These are phyloP conservation scores for Troides aeacus DNA, from an alignment of 2,888 invertebrate genomes.

Conservation along the genomic window DNA sequence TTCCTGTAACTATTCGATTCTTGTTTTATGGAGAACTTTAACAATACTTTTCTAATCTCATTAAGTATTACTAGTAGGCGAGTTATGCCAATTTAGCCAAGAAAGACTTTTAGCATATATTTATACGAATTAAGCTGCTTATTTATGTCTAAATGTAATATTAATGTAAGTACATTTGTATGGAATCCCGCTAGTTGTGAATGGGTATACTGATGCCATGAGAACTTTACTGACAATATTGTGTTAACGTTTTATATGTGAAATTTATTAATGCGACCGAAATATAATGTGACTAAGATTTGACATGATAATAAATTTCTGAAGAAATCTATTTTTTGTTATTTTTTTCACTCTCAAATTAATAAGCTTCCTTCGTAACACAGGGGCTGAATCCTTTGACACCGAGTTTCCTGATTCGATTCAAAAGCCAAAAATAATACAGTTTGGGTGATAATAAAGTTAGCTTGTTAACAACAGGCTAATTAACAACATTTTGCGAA, in stretches of 20 bases:
- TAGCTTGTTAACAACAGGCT: too few relatives aligned
- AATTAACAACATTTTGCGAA: too few relatives aligned
- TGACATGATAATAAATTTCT: conserved; percentile 60
- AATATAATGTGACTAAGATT: conserved; percentile 57
- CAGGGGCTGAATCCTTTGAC: too few relatives aligned
- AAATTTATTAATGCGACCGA: conserved; percentile 54
- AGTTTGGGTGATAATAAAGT: too few relatives aligned
- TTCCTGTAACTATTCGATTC: conserved; percentile 13
- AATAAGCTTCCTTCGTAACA: not conserved
- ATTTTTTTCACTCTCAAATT: not conserved
- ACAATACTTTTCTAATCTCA: conserved; percentile 48
- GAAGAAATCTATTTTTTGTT: conserved; percentile 43
- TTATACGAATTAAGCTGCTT: conserved; percentile 55
- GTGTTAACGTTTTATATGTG: conserved; percentile 46
- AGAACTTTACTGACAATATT: conserved; percentile 37
- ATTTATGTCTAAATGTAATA: conserved; percentile 57
- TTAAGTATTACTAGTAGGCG: conserved; percentile 66
- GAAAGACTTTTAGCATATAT: conserved; percentile 72
- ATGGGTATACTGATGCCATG: conserved; percentile 62
- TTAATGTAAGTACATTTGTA: conserved; percentile 46
- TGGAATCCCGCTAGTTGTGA: conserved; percentile 61
- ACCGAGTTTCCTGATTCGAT: too few relatives aligned
- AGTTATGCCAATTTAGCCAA: conserved; percentile 63
- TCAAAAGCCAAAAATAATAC: too few relatives aligned
- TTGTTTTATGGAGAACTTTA: conserved; percentile 27